Evolutionary conservation across 64 coral and sea anemone genomes (phyloP), one percentile per base, ranked within the genome.

Genomic region (Actinia equina): DNA sequence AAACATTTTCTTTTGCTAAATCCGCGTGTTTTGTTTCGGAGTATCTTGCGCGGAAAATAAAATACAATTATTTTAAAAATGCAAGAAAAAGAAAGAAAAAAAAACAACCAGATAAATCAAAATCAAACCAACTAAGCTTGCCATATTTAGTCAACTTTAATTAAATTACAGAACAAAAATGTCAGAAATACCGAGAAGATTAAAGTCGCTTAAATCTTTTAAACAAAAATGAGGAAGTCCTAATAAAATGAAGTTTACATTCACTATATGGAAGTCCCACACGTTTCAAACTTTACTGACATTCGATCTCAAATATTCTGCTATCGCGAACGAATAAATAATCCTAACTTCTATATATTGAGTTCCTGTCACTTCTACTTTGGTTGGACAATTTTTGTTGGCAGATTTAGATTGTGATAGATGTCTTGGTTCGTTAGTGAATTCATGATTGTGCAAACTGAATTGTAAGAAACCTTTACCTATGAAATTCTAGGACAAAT

Each of bases 1-100:
- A 49, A 81, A 81, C 49, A 52, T 51, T 65, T 81, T 81, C 78
- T 52, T 81, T 81, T 3, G 78, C 8, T 12, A 52, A 81, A 81
- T 49, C 44, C 44, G 63, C n/a, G 14, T 74, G 69, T 74, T 74
- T 74, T 41, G n/a, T 25, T 41, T 41, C 27, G 2, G 18, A 6
- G 30, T 37, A 37, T 37, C 30, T 37, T 37, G 30, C 30, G 30
- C 30, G 30, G 30, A 37, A 37, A 37, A 1, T 37, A 1, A 37
- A 37, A 37, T 0, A 37, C 0, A 37, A n/a, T n/a, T n/a, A n/a
- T n/a, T n/a, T n/a, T n/a, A 37, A 37, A 37, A 37, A 37, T n/a
- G n/a, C n/a, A 1, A n/a, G n/a, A n/a, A n/a, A n/a, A n/a, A 37
- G 30, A 37, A 37, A 37, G 30, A 10, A 49, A 49, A 49, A 30